Evolutionary conservation across 2,888 invertebrate genomes (phyloP).

Genomic region (Junonia oenone): DNA sequence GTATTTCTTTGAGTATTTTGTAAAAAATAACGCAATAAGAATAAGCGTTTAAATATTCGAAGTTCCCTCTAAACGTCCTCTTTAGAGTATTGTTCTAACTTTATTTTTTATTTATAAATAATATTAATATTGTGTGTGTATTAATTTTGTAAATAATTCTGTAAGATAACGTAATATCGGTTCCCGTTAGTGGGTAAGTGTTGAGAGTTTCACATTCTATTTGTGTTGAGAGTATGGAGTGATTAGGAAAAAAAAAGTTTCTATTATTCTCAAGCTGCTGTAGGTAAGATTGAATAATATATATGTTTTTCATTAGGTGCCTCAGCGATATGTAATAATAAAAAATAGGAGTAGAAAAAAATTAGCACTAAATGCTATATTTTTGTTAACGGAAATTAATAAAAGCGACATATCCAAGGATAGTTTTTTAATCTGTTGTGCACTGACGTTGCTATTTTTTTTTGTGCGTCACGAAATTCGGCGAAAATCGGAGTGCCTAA

Average conservation of each 20-base stretch:
- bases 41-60: neutral
- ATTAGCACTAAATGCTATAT: conserved; percentile 42
- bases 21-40: neutral
- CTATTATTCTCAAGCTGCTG: conserved; percentile 1
- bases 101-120: neutral
- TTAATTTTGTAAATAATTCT: conserved; percentile 49
- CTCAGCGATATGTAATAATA: conserved; percentile 36
- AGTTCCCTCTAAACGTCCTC: conserved; percentile 1
- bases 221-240: conserved; percentile 50
- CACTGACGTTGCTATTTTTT: conserved; percentile 22
- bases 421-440: conserved; percentile 28
- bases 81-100: neutral
- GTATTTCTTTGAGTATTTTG: neutral
- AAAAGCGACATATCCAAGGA: conserved; percentile 46
- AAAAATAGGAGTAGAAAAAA: conserved; percentile 32
- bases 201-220: conserved; percentile 64
- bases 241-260: neutral
- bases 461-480: neutral
- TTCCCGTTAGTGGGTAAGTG: conserved; percentile 56
- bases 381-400: conserved; percentile 45
- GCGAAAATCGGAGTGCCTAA: conserved; percentile 12
- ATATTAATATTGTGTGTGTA: conserved; percentile 4
- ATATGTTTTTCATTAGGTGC: conserved; percentile 40
- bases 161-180: conserved; percentile 46
- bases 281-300: conserved; percentile 2